A percentile compares a stretch with the other conserved stretches of the same genome.
Conservation (phyloP, 2,113 vertebrate genomes). For the Origma solitaria region DNA sequence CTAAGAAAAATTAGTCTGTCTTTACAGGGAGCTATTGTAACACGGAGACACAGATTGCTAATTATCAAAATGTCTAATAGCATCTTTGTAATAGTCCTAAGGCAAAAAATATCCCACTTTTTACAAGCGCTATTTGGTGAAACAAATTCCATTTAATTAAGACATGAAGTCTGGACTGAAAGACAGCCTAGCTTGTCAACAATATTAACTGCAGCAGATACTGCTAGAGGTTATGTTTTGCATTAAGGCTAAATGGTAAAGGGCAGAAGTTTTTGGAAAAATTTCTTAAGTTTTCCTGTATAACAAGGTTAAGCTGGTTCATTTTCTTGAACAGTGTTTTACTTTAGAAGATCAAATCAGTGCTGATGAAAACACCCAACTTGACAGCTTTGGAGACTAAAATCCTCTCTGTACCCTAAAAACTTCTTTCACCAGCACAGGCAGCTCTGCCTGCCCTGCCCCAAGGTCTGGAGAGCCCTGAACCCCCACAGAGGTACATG, state of each 20-base stretch:
- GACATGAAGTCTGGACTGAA: conserved; percentile 2
- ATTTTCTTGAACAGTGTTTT: not conserved
- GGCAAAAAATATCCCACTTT: not conserved
- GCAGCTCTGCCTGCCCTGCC: not conserved
- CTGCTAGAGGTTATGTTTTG: not conserved
- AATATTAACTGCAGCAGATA: not conserved
- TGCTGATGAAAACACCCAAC: not conserved
- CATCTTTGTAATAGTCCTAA: conserved; percentile 23
- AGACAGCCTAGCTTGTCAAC: conserved; percentile 21
- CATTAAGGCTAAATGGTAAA: not conserved
- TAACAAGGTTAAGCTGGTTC: not conserved
- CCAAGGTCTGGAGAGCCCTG: not conserved
- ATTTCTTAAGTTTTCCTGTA: not conserved
- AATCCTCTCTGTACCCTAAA: not conserved
- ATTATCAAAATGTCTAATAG: conserved; percentile 31
- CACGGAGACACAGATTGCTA: conserved; percentile 44
- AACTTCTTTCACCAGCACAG: not conserved
- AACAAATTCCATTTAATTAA: conserved; percentile 61
- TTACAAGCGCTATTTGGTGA: conserved; percentile 51
- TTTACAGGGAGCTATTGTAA: not conserved
- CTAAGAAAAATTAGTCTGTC: not conserved
- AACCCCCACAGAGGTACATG: not conserved
- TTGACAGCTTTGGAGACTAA: not conserved
- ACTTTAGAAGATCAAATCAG: not conserved
- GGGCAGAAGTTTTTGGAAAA: not conserved